Evolutionary conservation across 2,113 vertebrate genomes (phyloP).

Genomic region (Eptesicus fuscus): DNA sequence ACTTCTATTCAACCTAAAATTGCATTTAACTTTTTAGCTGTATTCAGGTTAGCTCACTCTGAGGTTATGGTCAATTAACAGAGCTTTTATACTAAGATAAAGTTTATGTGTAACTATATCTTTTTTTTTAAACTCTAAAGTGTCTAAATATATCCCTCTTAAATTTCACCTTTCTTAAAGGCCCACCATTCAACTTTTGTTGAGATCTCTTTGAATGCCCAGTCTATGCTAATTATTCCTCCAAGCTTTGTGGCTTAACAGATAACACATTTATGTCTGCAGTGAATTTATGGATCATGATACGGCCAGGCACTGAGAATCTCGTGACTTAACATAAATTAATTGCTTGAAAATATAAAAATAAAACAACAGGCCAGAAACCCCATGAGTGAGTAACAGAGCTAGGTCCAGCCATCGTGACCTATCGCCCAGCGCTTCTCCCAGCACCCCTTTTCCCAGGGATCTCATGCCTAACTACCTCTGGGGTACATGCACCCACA

Average conservation of each 20-base stretch:
- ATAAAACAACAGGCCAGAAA: background rate
- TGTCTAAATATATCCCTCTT: background rate
- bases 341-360: background rate
- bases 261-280: background rate
- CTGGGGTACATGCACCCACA: background rate
- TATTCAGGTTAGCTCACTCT: background rate
- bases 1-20: background rate
- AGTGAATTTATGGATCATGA: background rate
- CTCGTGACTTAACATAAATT: background rate
- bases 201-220: background rate
- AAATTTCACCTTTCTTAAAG: background rate
- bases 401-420: background rate
- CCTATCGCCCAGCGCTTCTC: background rate
- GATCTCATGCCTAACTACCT: background rate
- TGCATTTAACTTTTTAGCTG: background rate
- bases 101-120: background rate
- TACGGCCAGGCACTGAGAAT: background rate
- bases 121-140: background rate
- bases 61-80: background rate
- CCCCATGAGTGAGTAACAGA: background rate
- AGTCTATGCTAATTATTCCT: background rate
- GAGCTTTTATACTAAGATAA: background rate
- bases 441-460: fast-evolving
- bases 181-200: background rate
- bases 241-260: background rate